Conservation (phyloP, 2,888 invertebrate species). For the Arctia plantaginis region DNA sequence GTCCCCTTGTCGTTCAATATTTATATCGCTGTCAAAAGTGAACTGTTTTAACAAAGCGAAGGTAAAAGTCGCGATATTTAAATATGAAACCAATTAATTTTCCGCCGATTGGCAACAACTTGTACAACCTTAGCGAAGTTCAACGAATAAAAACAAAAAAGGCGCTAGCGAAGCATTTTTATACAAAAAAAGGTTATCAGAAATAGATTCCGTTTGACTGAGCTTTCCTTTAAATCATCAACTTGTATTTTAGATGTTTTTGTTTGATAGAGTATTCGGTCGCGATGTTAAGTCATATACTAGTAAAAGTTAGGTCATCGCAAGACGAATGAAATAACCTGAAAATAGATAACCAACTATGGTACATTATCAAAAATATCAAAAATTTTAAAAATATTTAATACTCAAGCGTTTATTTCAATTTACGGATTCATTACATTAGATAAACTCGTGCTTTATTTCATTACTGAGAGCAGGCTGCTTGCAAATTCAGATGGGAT, state of each 20-base stretch:
- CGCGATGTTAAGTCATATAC: constrained; percentile 9
- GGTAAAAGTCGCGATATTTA: constrained; percentile 42
- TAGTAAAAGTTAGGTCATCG: constrained; percentile 11
- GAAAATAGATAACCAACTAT: neutral
- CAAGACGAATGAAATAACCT: constrained; percentile 1
- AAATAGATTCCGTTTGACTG: constrained; percentile 45
- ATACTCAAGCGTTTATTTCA: neutral
- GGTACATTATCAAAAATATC: too few relatives aligned
- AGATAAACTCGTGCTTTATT: neutral
- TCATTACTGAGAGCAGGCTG: neutral
- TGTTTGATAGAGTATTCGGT: constrained; percentile 1
- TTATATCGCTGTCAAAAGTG: constrained; percentile 36
- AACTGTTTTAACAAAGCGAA: constrained; percentile 37
- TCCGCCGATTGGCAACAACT: constrained; percentile 49
- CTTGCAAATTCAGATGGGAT: neutral
- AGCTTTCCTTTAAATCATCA: constrained; percentile 27
- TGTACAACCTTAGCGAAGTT: constrained; percentile 48
- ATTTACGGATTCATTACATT: neutral
- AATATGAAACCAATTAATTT: constrained; percentile 54
- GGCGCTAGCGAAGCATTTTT: constrained; percentile 22
- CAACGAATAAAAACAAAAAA: constrained; percentile 45
- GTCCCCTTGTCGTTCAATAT: neutral
- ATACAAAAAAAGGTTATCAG: constrained; percentile 32
- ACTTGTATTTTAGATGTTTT: constrained; percentile 12
- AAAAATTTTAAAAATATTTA: neutral